Percentiles rank a stretch among this genome's conserved stretches.
phyloP scores from a whole-genome alignment of 2,797 vertebrate genomes.

The Anabacerthia variegaticeps region DNA sequence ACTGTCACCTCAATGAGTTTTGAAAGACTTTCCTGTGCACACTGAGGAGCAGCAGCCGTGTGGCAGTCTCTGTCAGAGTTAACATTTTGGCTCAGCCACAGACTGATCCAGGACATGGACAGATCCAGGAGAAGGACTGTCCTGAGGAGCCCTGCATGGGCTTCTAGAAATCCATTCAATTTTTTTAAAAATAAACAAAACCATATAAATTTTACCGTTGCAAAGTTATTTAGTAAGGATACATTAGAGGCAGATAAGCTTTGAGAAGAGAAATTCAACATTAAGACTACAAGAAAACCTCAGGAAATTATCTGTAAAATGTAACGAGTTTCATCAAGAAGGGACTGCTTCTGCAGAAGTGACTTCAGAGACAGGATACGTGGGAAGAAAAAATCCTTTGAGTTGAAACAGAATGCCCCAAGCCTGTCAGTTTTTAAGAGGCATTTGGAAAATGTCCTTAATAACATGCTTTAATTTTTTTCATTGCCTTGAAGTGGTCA shows the following conservation, averaged over 20 bases:
- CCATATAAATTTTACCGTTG: background rate
- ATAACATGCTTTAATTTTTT: background rate
- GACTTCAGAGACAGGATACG: background rate
- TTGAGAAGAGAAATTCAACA: background rate
- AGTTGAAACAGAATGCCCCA: background rate
- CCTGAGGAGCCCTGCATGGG: background rate
- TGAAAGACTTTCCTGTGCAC: background rate
- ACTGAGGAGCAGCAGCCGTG: background rate
- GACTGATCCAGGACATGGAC: background rate
- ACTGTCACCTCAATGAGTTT: background rate
- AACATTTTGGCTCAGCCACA: background rate
- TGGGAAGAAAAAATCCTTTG: background rate
- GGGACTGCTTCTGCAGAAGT: background rate
- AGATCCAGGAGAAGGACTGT: background rate
- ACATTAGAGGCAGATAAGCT: accelerated
- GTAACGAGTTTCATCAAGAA: background rate
- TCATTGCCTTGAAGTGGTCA: background rate
- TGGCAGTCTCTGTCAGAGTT: background rate
- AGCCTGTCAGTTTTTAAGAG: background rate
- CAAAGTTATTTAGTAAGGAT: background rate
- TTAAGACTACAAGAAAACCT: background rate
- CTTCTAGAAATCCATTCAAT: background rate
- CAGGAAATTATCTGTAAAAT: background rate
- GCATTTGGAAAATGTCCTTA: background rate
- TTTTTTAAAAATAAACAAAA: background rate